These are phyloP conservation scores for Troglohyphantes excavatus DNA, from an alignment of 2,888 invertebrate species.

Conservation along the genomic window DNA sequence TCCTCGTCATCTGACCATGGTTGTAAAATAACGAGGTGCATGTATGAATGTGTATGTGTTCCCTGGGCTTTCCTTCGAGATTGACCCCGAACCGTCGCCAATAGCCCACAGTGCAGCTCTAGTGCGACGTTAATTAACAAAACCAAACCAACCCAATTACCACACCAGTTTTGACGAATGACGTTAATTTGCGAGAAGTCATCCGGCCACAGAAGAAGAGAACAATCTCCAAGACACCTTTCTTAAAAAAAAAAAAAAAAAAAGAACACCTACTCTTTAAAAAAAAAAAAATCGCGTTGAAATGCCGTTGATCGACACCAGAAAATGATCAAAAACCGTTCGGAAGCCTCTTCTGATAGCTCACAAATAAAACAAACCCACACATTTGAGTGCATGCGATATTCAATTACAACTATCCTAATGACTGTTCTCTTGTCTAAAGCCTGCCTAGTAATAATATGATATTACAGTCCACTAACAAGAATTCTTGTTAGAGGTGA, in stretches of 20 bases:
- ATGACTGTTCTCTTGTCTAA: slow-evolving; percentile 57
- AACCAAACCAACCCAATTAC: no score
- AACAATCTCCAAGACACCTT: slow-evolving; percentile 18
- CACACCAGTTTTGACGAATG: slow-evolving; percentile 57
- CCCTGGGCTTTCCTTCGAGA: no score
- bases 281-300: no score
- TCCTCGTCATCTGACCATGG: no score
- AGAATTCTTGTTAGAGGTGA: slow-evolving; percentile 53
- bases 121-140: no score
- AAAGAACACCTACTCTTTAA: background rate
- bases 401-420: slow-evolving; percentile 72
- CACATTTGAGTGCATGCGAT: slow-evolving; percentile 44
- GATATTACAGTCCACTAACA: slow-evolving; percentile 71
- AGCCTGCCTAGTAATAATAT: slow-evolving; percentile 69
- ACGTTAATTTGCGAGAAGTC: slow-evolving; percentile 37
- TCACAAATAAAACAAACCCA: slow-evolving; percentile 66
- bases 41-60: no score
- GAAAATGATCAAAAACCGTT: slow-evolving; percentile 11
- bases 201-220: slow-evolving; percentile 11
- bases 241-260: no score
- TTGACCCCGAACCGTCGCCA: no score
- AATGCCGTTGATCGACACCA: background rate
- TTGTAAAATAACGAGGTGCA: no score
- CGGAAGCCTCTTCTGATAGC: slow-evolving; percentile 52
- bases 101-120: no score